These are phyloP conservation scores for Drosophila navojoa DNA, from an alignment of 1,140 invertebrate species.

Conservation along the genomic window DNA sequence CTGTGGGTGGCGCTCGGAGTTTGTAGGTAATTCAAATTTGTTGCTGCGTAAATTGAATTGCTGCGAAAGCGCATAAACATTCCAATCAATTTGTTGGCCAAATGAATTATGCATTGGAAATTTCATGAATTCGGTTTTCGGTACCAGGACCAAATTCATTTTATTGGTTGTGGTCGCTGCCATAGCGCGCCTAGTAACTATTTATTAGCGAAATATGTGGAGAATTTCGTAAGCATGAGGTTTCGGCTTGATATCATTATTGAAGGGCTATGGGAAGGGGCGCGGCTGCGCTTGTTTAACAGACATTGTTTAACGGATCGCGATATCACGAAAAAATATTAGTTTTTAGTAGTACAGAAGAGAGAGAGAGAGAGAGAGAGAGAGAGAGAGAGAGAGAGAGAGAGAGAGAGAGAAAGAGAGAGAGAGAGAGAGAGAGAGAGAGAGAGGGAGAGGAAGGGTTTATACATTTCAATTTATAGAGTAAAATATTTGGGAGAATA, in stretches of 20 bases:
- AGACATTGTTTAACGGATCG: too few relatives aligned
- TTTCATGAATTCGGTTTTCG: conserved; percentile 44
- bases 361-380: too few relatives aligned
- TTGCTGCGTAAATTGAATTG: conserved; percentile 68
- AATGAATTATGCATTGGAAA: conserved; percentile 70
- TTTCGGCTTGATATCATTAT: background rate
- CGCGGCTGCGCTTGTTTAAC: too few relatives aligned
- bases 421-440: too few relatives aligned
- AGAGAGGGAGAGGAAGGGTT: too few relatives aligned
- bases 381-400: too few relatives aligned
- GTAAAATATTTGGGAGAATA: too few relatives aligned
- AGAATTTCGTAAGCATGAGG: background rate
- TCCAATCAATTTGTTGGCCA: conserved; percentile 66
- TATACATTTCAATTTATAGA: too few relatives aligned
- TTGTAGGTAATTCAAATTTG: conserved; percentile 67
- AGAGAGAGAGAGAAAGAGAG: too few relatives aligned
- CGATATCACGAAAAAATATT: too few relatives aligned
- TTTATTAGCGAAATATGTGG: conserved; percentile 16
- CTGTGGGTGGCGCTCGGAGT: background rate
- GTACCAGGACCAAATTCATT: conserved; percentile 13
- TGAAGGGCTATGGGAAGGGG: too few relatives aligned
- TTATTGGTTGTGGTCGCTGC: conserved; percentile 12
- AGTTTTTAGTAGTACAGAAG: too few relatives aligned
- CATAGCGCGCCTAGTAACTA: background rate
- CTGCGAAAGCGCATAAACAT: conserved; percentile 61